Base-by-base conservation (phyloP, 2,888 invertebrate species). In the Pterostichus niger region DNA sequence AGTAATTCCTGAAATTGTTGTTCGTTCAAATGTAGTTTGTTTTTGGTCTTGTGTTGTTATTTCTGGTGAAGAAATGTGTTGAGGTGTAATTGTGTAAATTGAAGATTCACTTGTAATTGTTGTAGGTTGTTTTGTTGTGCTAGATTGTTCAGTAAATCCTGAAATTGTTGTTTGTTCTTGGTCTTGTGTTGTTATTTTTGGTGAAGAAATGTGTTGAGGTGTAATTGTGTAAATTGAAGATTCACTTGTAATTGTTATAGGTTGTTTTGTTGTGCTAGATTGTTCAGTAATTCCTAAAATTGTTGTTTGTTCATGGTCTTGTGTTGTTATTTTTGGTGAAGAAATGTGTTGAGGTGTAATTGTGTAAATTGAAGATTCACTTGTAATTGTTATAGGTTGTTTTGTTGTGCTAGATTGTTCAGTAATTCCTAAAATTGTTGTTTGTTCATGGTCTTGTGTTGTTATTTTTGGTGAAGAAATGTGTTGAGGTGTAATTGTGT, bases 301-400 rank as follows among this genome's bases (percentile, higher is more conserved):
- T n/a, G 76, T 83, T 78, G 40, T 77, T 52, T 83, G 46, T 15
- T 40, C n/a, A 7, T 52, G 64, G 13, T 33, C 78, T 52, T 81
- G 49, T 11, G 54, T 80, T 40, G 79, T 10, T 49, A n/a, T 10
- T 49, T 49, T 5, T 35, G 7, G 46, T 40, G 76, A 81, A 44
- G 75, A 81, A 46, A 33, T 49, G 11, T 17, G 31, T 76, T 83
- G 49, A 49, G 56, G 17, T 11, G 79, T 76, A 17, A 71, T 4
- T 24, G 40, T 59, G 71, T 56, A 68, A 6, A 54, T 33, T 24
- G 59, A 17, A 35, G 10, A 24, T 24, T 24, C 2, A 24, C 24
- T 3, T 3, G 24, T 17, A n/a, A 6, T 13, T n/a, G 6, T 9
- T 44, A 44, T 17, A 10, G 11, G 13, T 83, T 76, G 52, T 75